A percentile compares a stretch with the other conserved stretches of the same genome.
Evolutionary conservation across 1,140 invertebrate species (phyloP).

Genomic region (Meloidogyne floridensis): DNA sequence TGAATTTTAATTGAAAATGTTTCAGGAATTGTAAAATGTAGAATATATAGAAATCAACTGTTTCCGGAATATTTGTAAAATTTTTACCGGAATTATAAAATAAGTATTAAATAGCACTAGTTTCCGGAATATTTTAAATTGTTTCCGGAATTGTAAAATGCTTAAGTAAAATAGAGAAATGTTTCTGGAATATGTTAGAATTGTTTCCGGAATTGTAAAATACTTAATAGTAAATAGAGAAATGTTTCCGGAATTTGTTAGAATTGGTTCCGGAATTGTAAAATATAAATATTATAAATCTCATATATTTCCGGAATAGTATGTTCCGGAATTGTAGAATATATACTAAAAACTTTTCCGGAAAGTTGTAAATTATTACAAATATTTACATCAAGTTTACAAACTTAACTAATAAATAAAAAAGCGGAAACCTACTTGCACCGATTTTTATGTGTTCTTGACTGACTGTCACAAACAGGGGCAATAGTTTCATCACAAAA

Average conservation of each 20-base stretch:
- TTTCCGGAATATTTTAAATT: no score
- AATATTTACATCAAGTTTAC: not conserved
- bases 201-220: no score
- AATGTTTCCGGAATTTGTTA: not conserved
- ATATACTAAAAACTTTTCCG: not conserved
- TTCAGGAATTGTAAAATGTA: no score
- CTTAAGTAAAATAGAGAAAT: no score
- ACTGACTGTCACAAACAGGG: constrained; percentile 50
- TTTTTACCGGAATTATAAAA: no score
- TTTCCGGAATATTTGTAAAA: not conserved
- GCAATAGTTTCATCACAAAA: constrained; percentile 49
- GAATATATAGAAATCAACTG: no score
- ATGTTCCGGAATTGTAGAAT: not conserved
- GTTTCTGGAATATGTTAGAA: no score
- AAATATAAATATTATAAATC: not conserved
- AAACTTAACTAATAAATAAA: not conserved
- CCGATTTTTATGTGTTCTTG: constrained; percentile 39
- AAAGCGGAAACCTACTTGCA: constrained; percentile 36
- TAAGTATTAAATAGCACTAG: no score
- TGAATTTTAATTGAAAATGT: no score
- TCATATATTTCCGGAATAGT: not conserved
- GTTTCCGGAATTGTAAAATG: no score
- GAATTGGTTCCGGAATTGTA: no score
- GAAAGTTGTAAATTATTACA: not conserved
- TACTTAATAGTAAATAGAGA: no score